Conservation (phyloP, 2,113 vertebrate species). For the Dermatemys mawii region DNA sequence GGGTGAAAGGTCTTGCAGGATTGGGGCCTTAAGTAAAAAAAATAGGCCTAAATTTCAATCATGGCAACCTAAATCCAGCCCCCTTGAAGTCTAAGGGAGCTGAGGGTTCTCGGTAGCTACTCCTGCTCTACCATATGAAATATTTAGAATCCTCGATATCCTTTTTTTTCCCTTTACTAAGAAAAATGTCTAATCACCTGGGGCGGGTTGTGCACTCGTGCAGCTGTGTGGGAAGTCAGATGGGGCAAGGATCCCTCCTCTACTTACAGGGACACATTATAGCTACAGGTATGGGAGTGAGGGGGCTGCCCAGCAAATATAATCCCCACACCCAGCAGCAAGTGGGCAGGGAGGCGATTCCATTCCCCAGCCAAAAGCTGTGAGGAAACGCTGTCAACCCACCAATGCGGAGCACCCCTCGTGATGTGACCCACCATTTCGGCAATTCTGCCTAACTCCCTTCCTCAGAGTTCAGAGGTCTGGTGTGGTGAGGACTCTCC, state of each 20-base stretch:
- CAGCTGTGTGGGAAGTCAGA: background rate
- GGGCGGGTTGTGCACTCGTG: background rate
- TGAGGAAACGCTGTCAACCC: background rate
- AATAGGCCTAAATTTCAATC: background rate
- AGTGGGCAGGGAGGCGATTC: background rate
- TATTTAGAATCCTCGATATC: background rate
- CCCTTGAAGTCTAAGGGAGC: background rate
- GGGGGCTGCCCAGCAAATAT: background rate
- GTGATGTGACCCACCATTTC: background rate
- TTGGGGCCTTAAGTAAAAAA: background rate
- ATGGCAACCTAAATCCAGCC: background rate
- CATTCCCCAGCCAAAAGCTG: fast-evolving
- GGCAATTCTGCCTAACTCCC: background rate
- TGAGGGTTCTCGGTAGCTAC: background rate
- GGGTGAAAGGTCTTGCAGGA: background rate
- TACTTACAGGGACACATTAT: background rate
- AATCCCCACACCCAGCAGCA: background rate
- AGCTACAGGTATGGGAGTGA: background rate
- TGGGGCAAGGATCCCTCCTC: background rate
- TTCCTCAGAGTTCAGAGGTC: background rate
- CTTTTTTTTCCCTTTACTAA: background rate
- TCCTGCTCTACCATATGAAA: background rate
- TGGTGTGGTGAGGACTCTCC: background rate
- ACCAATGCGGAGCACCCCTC: background rate
- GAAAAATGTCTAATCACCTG: background rate